Evolutionary conservation across 2,888 invertebrate genomes (phyloP), one percentile per base, ranked within the genome.

Genomic region (Charanyca ferruginea): DNA sequence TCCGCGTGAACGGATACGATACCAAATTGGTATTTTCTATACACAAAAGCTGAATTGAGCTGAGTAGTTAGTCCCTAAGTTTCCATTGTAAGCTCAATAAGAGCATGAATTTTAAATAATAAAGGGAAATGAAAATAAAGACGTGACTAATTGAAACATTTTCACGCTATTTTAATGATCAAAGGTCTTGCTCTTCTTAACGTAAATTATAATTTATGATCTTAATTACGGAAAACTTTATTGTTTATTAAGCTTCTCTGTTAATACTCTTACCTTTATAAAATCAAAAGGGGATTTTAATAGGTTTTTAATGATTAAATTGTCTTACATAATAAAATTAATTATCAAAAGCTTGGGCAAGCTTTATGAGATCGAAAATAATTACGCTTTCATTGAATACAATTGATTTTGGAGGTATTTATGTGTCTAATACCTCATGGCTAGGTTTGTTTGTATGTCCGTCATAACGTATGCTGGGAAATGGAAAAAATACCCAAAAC

Each of bases 161-260:
- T 22, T 38, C 13, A n/a, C 11, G 13, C 13, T 22, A 22, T 20
- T 32, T 20, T 5, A 25, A 47, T 38, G 8, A 47, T 47, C 20
- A 41, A 42, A 42, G 42, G n/a, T 18, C n/a, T 28, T 28, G 25
- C n/a, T 48, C 13, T 13, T 13, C 5, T 28, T n/a, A 52, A 52
- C 23, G 20, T 38, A 52, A 38, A 52, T 52, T 52, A 38, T 38
- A 52, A 52, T 52, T 52, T 38, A 52, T 52, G 13, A 7, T 3
- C 5, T 13, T 63, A 16, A 44, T 25, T 23, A 51, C 1, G 35
- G 1, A 13, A 25, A 20, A n/a, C 7, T 51, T 51, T 25, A 49
- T 51, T 35, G 64, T 44, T 64, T 35, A 35, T 35, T 35, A 44
- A 51, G n/a, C 32, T 16, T 0, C 11, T 6, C 23, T 28, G 49